Conservation (phyloP, 2,797 vertebrate genomes). For the Arctocebus calabarensis region DNA sequence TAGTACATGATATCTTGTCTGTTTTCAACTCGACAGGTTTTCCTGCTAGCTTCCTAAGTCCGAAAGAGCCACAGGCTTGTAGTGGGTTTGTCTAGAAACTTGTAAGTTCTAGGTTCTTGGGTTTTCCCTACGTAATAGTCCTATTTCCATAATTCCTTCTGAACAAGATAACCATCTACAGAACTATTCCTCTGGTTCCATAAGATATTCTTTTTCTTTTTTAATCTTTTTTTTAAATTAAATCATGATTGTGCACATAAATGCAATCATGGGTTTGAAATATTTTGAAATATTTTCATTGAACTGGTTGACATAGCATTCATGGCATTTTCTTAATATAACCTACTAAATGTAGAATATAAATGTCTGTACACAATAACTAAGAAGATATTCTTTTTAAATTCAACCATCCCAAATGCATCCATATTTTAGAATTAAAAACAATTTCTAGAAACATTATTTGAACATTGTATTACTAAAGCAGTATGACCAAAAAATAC, state of each 20-base stretch:
- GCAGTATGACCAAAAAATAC: background rate
- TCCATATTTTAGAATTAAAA: conserved; percentile 73
- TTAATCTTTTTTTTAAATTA: background rate
- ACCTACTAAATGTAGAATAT: too few relatives aligned
- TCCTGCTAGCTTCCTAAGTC: conserved; percentile 73
- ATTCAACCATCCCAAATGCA: conserved; percentile 53
- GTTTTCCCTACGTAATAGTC: conserved; percentile 75
- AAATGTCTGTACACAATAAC: too few relatives aligned
- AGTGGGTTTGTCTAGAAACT: conserved; percentile 71
- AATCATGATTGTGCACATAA: too few relatives aligned
- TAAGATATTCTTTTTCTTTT: conserved; percentile 60
- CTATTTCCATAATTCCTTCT: conserved; percentile 73
- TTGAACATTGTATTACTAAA: conserved; percentile 26
- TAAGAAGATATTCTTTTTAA: conserved; percentile 47
- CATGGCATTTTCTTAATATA: too few relatives aligned
- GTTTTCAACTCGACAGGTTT: conserved; percentile 71
- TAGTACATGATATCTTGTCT: conserved; percentile 3
- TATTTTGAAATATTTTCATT: too few relatives aligned
- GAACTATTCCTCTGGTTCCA: conserved; percentile 60
- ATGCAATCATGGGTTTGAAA: too few relatives aligned
- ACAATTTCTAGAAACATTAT: conserved; percentile 24
- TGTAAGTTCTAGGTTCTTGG: conserved; percentile 80
- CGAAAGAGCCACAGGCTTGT: conserved; percentile 81
- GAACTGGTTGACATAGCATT: too few relatives aligned
- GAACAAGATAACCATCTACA: conserved; percentile 81